Conservation (phyloP, 2,113 vertebrate species). For the Anseranas semipalmata region DNA sequence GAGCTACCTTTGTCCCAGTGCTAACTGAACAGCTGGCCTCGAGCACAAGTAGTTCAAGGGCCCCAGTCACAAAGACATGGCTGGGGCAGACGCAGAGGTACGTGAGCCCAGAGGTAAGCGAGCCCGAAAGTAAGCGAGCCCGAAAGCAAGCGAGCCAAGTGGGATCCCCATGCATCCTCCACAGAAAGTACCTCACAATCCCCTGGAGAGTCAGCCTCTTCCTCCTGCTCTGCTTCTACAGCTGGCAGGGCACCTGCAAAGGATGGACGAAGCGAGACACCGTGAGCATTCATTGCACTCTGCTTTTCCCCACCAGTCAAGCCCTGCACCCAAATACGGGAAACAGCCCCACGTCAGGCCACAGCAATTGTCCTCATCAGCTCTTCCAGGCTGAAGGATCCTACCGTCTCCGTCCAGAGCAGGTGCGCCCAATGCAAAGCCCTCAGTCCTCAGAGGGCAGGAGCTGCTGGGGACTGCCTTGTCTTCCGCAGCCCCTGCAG, state of each 20-base stretch:
- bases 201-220: conserved; percentile 77
- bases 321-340: too few species aligned
- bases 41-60: background rate
- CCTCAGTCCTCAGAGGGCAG: too few species aligned
- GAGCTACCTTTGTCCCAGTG: too few species aligned
- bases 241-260: conserved; percentile 80
- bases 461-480: too few species aligned
- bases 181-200: conserved; percentile 82
- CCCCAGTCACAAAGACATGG: background rate
- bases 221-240: conserved; percentile 79
- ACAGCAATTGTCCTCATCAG: too few species aligned
- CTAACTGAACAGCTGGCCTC: background rate
- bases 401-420: too few species aligned
- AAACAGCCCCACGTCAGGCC: too few species aligned
- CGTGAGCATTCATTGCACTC: too few species aligned
- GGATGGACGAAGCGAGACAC: background rate
- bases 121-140: background rate
- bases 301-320: too few species aligned
- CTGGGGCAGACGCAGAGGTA: background rate
- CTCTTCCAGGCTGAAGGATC: too few species aligned
- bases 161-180: background rate
- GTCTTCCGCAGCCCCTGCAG: too few species aligned
- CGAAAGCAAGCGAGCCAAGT: background rate
- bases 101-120: background rate
- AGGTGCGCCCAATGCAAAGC: too few species aligned